phyloP scores from a whole-genome alignment of 2,797 vertebrate species.

The Kryptopterus vitreolus region DNA sequence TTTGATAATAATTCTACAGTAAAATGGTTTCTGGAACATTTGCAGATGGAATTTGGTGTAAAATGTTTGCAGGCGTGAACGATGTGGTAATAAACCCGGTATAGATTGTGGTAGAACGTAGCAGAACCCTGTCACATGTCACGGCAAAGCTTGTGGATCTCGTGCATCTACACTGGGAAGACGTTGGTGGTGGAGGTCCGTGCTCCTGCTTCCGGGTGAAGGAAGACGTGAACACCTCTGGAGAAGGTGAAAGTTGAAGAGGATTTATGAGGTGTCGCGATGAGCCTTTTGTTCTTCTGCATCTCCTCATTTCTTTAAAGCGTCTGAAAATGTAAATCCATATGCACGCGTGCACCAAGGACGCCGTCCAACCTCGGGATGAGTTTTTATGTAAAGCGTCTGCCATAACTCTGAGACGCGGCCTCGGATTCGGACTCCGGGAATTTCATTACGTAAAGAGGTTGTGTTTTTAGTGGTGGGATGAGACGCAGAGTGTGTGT shows the following conservation, averaged over 20 bases:
- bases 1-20: no score
- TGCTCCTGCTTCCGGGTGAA: no score
- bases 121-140: no score
- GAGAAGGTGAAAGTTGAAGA: slow-evolving; percentile 36
- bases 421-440: slow-evolving; percentile 69
- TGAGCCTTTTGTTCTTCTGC: slow-evolving; percentile 64
- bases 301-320: slow-evolving; percentile 82
- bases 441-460: slow-evolving; percentile 86
- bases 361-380: slow-evolving; percentile 68
- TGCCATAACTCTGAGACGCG: slow-evolving; percentile 73
- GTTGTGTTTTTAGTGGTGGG: slow-evolving; percentile 68
- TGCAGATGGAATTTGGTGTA: no score
- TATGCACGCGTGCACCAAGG: slow-evolving; percentile 72
- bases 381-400: slow-evolving; percentile 80
- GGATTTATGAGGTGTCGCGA: slow-evolving; percentile 81
- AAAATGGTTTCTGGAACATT: no score
- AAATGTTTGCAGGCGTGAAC: no score
- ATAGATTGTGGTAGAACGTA: background rate
- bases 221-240: slow-evolving; percentile 65
- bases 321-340: slow-evolving; percentile 79
- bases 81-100: no score
- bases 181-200: no score
- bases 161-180: no score
- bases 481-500: slow-evolving; percentile 42
- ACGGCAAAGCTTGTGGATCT: no score